Percentiles rank a stretch among this genome's conserved stretches.
Evolutionary conservation across 2,888 invertebrate species (phyloP).

Genomic region (Esperia sulphurella): DNA sequence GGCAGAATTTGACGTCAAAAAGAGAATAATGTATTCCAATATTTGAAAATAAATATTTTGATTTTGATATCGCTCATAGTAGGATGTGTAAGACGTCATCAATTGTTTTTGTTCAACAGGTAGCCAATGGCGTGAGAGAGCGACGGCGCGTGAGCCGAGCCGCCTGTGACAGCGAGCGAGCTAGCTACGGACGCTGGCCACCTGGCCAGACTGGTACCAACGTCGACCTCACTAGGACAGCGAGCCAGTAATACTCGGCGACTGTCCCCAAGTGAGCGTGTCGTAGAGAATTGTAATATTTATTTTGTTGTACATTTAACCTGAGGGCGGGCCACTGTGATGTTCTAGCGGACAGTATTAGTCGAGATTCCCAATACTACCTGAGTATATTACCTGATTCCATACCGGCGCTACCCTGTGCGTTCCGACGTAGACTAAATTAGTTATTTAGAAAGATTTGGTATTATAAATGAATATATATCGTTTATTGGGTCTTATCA

Average conservation of each 20-base stretch:
- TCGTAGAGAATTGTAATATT: constrained; percentile 1
- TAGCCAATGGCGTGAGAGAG: constrained; percentile 44
- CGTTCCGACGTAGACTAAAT: too few species aligned
- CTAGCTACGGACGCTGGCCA: too few species aligned
- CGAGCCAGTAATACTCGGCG: background rate
- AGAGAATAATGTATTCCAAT: too few species aligned
- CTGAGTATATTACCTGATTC: constrained; percentile 9
- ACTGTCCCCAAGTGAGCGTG: constrained; percentile 2
- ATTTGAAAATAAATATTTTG: too few species aligned
- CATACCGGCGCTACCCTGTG: background rate
- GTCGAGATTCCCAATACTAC: constrained; percentile 7
- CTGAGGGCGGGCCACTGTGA: constrained; percentile 3
- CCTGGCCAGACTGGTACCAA: too few species aligned
- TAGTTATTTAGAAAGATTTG: too few species aligned
- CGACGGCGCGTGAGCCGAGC: constrained; percentile 13
- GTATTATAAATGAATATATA: too few species aligned
- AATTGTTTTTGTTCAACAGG: constrained; percentile 29
- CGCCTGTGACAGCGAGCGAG: background rate
- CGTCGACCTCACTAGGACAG: too few species aligned
- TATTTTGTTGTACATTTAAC: constrained; percentile 1
- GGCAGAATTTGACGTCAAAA: too few species aligned
- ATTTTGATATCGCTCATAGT: too few species aligned
- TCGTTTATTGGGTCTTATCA: too few species aligned
- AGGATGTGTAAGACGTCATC: too few species aligned
- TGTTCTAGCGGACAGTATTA: constrained; percentile 12